Percentiles rank a stretch among this genome's conserved stretches.
Conservation (phyloP, 2,113 vertebrate genomes). For the Xenopus laevis region DNA sequence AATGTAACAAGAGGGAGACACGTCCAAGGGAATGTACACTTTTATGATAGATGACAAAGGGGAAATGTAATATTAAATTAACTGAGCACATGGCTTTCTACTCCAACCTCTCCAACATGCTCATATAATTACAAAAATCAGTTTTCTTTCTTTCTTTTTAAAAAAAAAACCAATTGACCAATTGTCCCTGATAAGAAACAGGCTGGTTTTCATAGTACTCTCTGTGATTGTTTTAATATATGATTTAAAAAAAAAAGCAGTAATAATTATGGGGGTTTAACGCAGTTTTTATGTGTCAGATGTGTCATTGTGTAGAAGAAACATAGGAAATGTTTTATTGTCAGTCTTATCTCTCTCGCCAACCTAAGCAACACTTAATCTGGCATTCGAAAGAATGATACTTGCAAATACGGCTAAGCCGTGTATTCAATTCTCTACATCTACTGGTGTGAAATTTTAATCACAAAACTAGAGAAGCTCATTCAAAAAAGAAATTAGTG, state of each 20-base stretch:
- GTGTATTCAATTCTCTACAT: slow-evolving; percentile 58
- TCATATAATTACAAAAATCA: too few relatives aligned
- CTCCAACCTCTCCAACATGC: too few relatives aligned
- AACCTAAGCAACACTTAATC: slow-evolving; percentile 13
- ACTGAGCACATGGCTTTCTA: too few relatives aligned
- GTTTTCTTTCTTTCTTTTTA: too few relatives aligned
- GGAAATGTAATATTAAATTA: too few relatives aligned
- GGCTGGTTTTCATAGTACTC: too few relatives aligned
- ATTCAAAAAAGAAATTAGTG: slow-evolving; percentile 82
- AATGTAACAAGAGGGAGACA: too few relatives aligned
- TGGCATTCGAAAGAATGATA: slow-evolving; percentile 26
- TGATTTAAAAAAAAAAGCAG: not conserved
- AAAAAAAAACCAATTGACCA: too few relatives aligned
- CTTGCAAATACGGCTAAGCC: slow-evolving; percentile 55
- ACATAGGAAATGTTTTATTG: not conserved
- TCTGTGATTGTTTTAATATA: too few relatives aligned
- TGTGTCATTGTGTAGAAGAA: not conserved
- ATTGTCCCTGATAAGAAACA: too few relatives aligned
- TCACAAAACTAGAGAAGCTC: slow-evolving; percentile 68
- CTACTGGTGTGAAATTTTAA: slow-evolving; percentile 80
- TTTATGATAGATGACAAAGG: too few relatives aligned
- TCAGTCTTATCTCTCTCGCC: not conserved
- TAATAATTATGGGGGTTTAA: not conserved
- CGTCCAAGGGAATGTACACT: too few relatives aligned
- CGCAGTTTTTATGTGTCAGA: not conserved